Conservation (phyloP, 2,113 vertebrate species). For the Tupaia tana region DNA sequence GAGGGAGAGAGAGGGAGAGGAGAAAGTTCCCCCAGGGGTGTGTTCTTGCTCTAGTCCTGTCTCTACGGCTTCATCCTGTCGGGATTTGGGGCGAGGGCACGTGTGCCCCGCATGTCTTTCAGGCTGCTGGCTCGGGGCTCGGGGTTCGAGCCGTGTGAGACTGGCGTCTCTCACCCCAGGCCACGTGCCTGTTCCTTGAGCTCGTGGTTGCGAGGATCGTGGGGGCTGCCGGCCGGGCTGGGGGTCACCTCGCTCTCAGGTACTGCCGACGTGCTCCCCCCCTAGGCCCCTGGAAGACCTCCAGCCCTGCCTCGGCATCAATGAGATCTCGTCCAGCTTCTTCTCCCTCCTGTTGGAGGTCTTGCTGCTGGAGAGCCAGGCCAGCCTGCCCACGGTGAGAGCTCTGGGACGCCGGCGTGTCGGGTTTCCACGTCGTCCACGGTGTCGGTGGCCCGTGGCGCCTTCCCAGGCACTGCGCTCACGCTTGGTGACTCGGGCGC, state of each 20-base stretch:
- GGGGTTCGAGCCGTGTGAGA: too few relatives aligned
- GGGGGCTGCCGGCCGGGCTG: neutral
- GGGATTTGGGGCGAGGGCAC: too few relatives aligned
- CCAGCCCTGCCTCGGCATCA: constrained; percentile 90
- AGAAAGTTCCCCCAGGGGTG: too few relatives aligned
- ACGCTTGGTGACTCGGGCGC: neutral
- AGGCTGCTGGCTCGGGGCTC: too few relatives aligned
- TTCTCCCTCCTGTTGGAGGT: constrained; percentile 95
- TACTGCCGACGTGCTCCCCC: constrained; percentile 50
- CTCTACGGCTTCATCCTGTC: too few relatives aligned
- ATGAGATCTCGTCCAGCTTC: constrained; percentile 96
- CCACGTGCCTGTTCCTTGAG: neutral
- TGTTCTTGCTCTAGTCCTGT: too few relatives aligned
- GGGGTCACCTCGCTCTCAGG: neutral
- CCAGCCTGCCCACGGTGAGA: constrained; percentile 92
- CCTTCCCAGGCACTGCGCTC: neutral
- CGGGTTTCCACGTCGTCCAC: neutral
- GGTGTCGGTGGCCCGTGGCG: neutral
- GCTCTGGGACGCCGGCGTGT: neutral
- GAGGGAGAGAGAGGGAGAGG: too few relatives aligned
- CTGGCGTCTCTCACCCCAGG: too few relatives aligned
- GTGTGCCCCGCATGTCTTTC: too few relatives aligned
- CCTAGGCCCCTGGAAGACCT: constrained; percentile 93
- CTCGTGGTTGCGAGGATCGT: neutral
- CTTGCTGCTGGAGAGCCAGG: constrained; percentile 90